Evolutionary conservation across 1,140 invertebrate species (phyloP), one percentile per base, ranked within the genome.

Genomic region (Dreissena polymorpha): DNA sequence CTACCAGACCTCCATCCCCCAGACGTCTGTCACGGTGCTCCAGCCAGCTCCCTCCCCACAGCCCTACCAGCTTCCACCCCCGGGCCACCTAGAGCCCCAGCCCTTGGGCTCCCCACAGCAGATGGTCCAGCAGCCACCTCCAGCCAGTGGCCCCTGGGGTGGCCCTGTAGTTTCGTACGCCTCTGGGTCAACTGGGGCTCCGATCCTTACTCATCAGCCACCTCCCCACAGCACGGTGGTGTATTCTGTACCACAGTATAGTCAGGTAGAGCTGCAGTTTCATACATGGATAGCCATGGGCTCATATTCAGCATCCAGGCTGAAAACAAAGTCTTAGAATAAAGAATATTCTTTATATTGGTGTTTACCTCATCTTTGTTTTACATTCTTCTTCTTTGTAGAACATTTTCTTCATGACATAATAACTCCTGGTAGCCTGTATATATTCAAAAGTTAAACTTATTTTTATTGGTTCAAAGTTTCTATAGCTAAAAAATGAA

Each of bases 1-100:
- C 16, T n/a, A 79, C n/a, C 60, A 79, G 60, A 69, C 87, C n/a
- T 21, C 83, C 21, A 78, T 60, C 51, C 18, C 73, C 80, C 78
- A 63, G 25, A 65, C 79, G 29, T 72, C 79, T 8, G 16, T 23
- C 57, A 18, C 16, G 16, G 57, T 60, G 16, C 13, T 88, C 10
- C 88, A 86, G 79, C 86, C 85, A 14, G 80, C 86, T 14, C 87
- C 86, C 49, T 23, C 85, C 18, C 67, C 64, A 7, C 79, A 51
- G 69, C 86, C 16, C 69, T 76, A 39, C 75, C 78, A 67, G 21
- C 57, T n/a, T 6, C 16, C 57, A 18, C 57, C 57, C 78, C 23
- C 88, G 13, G 86, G 86, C 75, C 86, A 84, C 12, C 23, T 89
- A 12, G 86, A 86, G 79, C 86, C 85, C 12, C 81, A 86, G 16